Evolutionary conservation across 2,888 invertebrate genomes (phyloP).

Genomic region (Epinotia nisella): DNA sequence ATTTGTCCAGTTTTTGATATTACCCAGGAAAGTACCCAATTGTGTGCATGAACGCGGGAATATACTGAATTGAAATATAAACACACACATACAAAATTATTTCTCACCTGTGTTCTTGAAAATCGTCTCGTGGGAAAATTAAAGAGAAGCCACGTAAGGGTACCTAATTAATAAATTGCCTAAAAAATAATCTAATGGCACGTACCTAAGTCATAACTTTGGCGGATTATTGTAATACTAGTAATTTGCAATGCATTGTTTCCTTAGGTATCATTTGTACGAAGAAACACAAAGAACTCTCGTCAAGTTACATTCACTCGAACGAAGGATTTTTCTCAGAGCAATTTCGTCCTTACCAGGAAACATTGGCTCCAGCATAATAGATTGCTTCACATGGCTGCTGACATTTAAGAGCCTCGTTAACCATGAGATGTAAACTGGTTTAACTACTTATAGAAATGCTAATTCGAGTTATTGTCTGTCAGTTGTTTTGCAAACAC

Average conservation of each 20-base stretch:
- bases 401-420: conserved; percentile 52
- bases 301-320: conserved; percentile 14
- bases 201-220: background rate
- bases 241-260: background rate
- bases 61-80: no score
- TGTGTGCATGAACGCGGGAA: no score
- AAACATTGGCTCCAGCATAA: conserved; percentile 54
- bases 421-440: conserved; percentile 71
- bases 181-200: background rate
- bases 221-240: background rate
- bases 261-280: background rate
- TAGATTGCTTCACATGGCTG: conserved; percentile 52
- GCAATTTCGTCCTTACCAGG: conserved; percentile 45
- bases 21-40: no score
- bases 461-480: conserved; percentile 57
- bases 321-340: conserved; percentile 17
- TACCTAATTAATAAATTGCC: no score
- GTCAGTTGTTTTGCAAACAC: conserved; percentile 31
- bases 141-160: no score
- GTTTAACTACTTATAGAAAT: conserved; percentile 57
- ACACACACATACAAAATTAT: no score
- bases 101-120: no score
- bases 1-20: no score
- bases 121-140: no score
- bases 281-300: conserved; percentile 10